phyloP scores from a whole-genome alignment of 2,888 invertebrate species.

The Venusia cambrica region DNA sequence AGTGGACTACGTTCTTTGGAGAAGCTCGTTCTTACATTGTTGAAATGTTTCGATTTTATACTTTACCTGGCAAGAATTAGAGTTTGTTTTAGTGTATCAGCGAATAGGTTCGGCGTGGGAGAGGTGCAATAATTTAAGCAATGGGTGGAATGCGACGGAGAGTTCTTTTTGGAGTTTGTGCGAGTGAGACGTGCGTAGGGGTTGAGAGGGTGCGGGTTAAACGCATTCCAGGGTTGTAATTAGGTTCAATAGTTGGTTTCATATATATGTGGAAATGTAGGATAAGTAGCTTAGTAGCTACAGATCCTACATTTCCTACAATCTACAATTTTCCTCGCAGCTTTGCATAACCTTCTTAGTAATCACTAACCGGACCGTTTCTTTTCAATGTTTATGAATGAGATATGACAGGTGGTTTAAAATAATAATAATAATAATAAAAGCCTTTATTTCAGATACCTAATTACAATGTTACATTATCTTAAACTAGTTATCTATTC shows the following conservation, averaged over 20 bases:
- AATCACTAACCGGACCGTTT: too few species aligned
- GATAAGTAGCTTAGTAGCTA: too few species aligned
- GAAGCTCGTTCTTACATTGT: slow-evolving; percentile 53
- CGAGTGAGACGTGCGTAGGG: slow-evolving; percentile 80
- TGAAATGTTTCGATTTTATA: slow-evolving; percentile 3
- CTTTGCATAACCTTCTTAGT: too few species aligned
- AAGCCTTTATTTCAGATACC: too few species aligned
- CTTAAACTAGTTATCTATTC: too few species aligned
- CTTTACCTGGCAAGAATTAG: slow-evolving; percentile 18
- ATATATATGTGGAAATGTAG: too few species aligned
- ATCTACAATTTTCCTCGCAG: too few species aligned
- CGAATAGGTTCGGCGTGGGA: slow-evolving; percentile 31
- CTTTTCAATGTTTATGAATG: too few species aligned
- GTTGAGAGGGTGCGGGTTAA: slow-evolving; percentile 73
- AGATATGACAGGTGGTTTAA: too few species aligned
- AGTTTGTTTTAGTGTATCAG: slow-evolving; percentile 38
- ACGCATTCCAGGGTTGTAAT: slow-evolving; percentile 64
- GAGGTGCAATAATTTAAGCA: slow-evolving; percentile 80
- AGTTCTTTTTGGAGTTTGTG: slow-evolving; percentile 81
- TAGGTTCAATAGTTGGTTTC: slow-evolving; percentile 7
- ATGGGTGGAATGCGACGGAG: slow-evolving; percentile 78
- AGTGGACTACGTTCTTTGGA: slow-evolving; percentile 62
- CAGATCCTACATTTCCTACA: too few species aligned
- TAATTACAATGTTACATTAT: too few species aligned
- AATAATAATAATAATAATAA: too few species aligned